phyloP scores from a whole-genome alignment of 2,888 invertebrate genomes.

The Caenorhabditis sp. region DNA sequence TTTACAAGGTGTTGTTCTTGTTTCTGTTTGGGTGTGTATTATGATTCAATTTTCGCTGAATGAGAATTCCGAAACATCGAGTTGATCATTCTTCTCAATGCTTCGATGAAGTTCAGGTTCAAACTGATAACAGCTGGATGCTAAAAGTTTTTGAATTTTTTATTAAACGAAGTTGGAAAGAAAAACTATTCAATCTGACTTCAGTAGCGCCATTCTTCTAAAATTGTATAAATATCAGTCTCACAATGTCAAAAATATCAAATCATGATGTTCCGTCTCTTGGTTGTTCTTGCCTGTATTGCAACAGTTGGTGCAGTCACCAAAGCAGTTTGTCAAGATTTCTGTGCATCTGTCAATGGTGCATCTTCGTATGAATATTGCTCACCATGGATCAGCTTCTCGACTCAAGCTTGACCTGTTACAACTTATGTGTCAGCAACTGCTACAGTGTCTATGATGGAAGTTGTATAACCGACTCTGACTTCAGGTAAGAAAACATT shows the following conservation, averaged over 20 bases:
- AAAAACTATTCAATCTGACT: too few relatives aligned
- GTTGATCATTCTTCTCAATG: too few relatives aligned
- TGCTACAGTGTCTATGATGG: slow-evolving; percentile 5
- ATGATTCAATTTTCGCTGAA: too few relatives aligned
- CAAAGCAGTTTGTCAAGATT: slow-evolving; percentile 6
- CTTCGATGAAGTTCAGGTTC: too few relatives aligned
- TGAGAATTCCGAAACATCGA: too few relatives aligned
- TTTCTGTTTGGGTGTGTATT: too few relatives aligned
- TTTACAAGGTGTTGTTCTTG: too few relatives aligned
- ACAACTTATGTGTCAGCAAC: slow-evolving; percentile 11
- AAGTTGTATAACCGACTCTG: slow-evolving; percentile 6
- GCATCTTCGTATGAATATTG: slow-evolving; percentile 5
- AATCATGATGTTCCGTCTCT: not conserved
- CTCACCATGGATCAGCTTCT: slow-evolving; percentile 13
- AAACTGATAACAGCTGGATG: too few relatives aligned
- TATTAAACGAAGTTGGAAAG: too few relatives aligned
- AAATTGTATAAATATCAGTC: not conserved
- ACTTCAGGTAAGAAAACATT: slow-evolving; percentile 4
- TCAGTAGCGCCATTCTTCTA: not conserved
- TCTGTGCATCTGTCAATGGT: slow-evolving; percentile 9
- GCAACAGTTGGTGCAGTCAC: slow-evolving; percentile 5
- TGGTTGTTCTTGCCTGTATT: not conserved
- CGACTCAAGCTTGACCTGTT: slow-evolving; percentile 5
- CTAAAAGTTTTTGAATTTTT: too few relatives aligned
- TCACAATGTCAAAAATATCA: not conserved